A percentile compares a stretch with the other conserved stretches of the same genome.
Conservation (phyloP, 2,797 vertebrate genomes). For the Sardinella longiceps region DNA sequence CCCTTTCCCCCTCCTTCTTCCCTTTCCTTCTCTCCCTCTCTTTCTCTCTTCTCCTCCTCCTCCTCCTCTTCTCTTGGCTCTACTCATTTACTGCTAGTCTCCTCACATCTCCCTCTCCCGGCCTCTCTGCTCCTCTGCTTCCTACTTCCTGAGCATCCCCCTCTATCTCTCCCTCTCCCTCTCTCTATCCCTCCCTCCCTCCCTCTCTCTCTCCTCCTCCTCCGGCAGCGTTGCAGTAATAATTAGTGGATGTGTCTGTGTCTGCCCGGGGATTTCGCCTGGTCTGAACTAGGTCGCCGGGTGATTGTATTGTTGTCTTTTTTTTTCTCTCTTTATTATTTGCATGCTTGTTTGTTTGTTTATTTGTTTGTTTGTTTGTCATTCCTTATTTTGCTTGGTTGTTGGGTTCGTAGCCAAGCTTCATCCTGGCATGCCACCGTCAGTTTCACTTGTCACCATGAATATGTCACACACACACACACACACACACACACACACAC, state of each 20-base stretch:
- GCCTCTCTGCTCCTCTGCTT: neutral
- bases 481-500: neutral
- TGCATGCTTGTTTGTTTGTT: neutral
- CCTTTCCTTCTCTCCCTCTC: constrained; percentile 28
- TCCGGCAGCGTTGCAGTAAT: constrained; percentile 18
- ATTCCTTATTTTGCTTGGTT: neutral
- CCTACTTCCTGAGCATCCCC: constrained; percentile 30
- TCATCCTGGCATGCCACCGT: constrained; percentile 38
- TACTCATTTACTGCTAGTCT: neutral
- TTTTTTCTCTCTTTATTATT: constrained; percentile 30
- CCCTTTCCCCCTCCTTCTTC: neutral
- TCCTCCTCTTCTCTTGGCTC: neutral
- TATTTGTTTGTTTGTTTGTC: constrained; percentile 1
- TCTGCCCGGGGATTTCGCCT: constrained; percentile 52
- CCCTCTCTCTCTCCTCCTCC: neutral
- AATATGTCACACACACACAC: constrained; percentile 49
- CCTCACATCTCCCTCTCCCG: neutral
- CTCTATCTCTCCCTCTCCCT: neutral
- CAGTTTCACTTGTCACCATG: constrained; percentile 52
- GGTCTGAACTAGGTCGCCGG: constrained; percentile 51
- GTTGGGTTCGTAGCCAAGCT: neutral
- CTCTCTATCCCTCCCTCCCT: neutral
- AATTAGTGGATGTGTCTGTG: constrained; percentile 53
- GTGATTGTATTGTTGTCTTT: constrained; percentile 44
- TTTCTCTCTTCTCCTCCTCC: neutral